Base-by-base conservation (phyloP, 2,113 vertebrate species). In the Hippocampus mohnikei region DNA sequence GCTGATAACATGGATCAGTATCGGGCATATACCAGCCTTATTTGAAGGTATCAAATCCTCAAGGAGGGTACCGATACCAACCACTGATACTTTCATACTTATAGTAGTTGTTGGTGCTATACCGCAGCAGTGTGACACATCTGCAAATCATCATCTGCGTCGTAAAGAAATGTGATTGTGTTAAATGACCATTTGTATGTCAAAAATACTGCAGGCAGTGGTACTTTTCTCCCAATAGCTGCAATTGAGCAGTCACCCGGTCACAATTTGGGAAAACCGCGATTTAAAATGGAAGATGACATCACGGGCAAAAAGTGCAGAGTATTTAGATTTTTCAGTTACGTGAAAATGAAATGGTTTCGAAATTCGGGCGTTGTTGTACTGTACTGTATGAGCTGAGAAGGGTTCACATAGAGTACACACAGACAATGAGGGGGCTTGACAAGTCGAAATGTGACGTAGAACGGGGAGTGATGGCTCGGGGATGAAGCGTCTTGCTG, bases 401-500 rank as follows among this genome's bases (percentile, higher is more conserved):
- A 18, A 33, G 27, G 58, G 13, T 15, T 80, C 56, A 67, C 27
- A 62, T 46, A 44, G 46, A 61, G 72, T n/a, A 50, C 23, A 15
- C 56, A 53, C 41, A n/a, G 29, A 69, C 44, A 44, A 12, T 48
- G 66, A 29, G 70, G 44, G 72, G 13, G 40, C 46, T 42, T 58
- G 58, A 52, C 52, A 21, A 65, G 63, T 56, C 42, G 27, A 4
- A 27, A n/a, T 60, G 65, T 41, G 25, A 48, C 18, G 33, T 63
- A 61, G n/a, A 70, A 55, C 60, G 69, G 27, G 41, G 37, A 44
- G 56, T 18, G 23, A 63, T 16, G 72, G 67, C 73, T 72, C 56
- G 48, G 48, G 67, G 75, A 48, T 41, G 71, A 27, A 55, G 16
- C 33, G 52, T 61, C 66, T 72, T 25, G 66, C 50, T 64, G 77